Conservation (phyloP, 2,113 vertebrate species). For the Garra rufa region DNA sequence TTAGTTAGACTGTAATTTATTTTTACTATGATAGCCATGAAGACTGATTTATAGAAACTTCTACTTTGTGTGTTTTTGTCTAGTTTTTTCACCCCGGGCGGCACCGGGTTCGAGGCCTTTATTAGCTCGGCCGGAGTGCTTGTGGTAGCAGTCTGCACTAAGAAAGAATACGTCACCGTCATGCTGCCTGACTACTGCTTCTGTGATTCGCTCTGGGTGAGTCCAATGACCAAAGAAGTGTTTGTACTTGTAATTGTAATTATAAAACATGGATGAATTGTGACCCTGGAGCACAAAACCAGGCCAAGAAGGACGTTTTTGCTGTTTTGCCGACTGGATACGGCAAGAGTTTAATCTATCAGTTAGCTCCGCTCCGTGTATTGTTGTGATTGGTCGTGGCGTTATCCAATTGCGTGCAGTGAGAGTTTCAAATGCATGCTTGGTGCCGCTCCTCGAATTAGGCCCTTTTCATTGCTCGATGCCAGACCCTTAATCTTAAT, state of each 20-base stretch:
- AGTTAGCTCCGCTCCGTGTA: no score
- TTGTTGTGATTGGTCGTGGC: no score
- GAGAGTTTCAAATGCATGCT: no score
- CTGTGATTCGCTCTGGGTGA: conserved; percentile 97
- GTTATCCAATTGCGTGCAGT: no score
- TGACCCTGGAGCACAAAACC: no score
- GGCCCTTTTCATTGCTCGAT: no score
- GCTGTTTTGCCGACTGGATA: no score
- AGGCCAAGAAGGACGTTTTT: no score
- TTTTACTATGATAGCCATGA: neutral
- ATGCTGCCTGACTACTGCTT: conserved; percentile 95
- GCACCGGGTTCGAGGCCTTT: conserved; percentile 96
- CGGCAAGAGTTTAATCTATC: no score
- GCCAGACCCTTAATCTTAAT: no score
- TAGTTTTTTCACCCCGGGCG: conserved; percentile 93
- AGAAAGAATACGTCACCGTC: conserved; percentile 96
- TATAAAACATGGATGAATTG: neutral
- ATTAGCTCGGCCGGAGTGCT: conserved; percentile 86
- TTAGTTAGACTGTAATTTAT: neutral
- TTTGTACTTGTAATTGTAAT: neutral
- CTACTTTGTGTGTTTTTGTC: conserved; percentile 36
- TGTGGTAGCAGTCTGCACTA: conserved; percentile 95
- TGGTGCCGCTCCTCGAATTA: no score
- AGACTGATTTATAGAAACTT: neutral
- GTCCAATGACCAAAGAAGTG: conserved; percentile 40